Evolutionary conservation across 2,888 invertebrate genomes (phyloP).

Genomic region (Dasysyrphus albostriatus): DNA sequence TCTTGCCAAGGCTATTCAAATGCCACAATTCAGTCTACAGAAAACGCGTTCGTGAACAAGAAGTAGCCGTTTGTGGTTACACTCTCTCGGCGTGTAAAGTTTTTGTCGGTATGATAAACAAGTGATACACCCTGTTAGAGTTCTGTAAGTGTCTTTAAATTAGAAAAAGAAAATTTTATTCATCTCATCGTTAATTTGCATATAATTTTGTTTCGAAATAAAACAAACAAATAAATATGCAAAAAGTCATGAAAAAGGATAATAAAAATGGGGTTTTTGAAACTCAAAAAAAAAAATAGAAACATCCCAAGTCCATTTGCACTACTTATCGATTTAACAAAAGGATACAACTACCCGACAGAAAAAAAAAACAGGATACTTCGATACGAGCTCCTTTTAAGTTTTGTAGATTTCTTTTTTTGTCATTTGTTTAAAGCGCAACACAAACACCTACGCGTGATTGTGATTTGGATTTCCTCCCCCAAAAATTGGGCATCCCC

Average conservation of each 20-base stretch:
- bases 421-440: constrained; percentile 73
- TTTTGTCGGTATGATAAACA: constrained; percentile 84
- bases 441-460: constrained; percentile 74
- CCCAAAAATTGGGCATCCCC: constrained; percentile 63
- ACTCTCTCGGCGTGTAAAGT: constrained; percentile 84
- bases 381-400: constrained; percentile 37
- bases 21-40: constrained; percentile 83
- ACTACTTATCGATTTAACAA: constrained; percentile 72
- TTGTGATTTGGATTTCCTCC: constrained; percentile 59
- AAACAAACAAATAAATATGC: not conserved
- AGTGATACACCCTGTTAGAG: constrained; percentile 84
- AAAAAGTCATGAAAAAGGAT: constrained; percentile 12
- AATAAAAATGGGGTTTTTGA: not conserved
- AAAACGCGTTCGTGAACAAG: constrained; percentile 84
- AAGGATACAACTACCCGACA: constrained; percentile 43
- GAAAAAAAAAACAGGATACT: constrained; percentile 59
- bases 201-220: constrained; percentile 7
- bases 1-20: constrained; percentile 61
- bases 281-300: not conserved
- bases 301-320: constrained; percentile 33
- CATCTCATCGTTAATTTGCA: constrained; percentile 46
- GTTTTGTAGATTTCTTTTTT: constrained; percentile 23
- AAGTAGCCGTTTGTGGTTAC: constrained; percentile 84
- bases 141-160: constrained; percentile 82
- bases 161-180: constrained; percentile 68